Evolutionary conservation across 2,113 vertebrate genomes (phyloP).

Genomic region (Aspidoscelis tigris): DNA sequence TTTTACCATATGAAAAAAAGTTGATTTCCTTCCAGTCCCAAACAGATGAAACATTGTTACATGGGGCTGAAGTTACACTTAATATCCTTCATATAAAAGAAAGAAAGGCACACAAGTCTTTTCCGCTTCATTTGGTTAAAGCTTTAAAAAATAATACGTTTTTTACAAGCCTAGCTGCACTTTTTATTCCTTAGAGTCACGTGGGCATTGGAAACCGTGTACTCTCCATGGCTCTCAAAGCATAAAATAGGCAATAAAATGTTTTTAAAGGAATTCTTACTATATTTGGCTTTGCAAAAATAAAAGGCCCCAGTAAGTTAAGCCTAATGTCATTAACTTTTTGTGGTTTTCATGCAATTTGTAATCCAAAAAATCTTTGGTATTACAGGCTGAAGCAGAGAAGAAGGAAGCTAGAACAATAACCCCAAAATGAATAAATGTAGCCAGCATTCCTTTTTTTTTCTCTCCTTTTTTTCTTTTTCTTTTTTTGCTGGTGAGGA

Average conservation of each 20-base stretch:
- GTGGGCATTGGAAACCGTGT: constrained; percentile 60
- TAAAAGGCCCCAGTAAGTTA: constrained; percentile 56
- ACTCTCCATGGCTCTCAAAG: constrained; percentile 60
- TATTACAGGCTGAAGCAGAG: constrained; percentile 36
- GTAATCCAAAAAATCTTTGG: constrained; percentile 67
- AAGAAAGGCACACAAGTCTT: constrained; percentile 70
- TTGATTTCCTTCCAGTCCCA: constrained; percentile 77
- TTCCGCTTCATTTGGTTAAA: constrained; percentile 73
- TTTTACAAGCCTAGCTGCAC: constrained; percentile 72
- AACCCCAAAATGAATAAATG: constrained; percentile 45
- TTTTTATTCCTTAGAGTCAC: constrained; percentile 64
- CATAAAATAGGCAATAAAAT: constrained; percentile 68
- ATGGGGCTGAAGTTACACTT: constrained; percentile 69
- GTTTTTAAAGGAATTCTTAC: constrained; percentile 60
- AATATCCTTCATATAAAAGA: constrained; percentile 72
- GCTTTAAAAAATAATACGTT: constrained; percentile 64
- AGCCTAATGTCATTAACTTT: constrained; percentile 68
- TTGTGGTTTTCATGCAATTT: constrained; percentile 71
- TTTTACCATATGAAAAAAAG: constrained; percentile 75
- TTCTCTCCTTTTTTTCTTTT: no score
- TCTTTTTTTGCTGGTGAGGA: constrained; percentile 25
- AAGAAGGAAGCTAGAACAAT: constrained; percentile 47
- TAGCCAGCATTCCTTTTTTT: constrained; percentile 43
- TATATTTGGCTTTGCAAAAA: constrained; percentile 60
- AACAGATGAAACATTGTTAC: constrained; percentile 76